phyloP scores from a whole-genome alignment of 2,113 vertebrate species.

The Sapayoa aenigma region DNA sequence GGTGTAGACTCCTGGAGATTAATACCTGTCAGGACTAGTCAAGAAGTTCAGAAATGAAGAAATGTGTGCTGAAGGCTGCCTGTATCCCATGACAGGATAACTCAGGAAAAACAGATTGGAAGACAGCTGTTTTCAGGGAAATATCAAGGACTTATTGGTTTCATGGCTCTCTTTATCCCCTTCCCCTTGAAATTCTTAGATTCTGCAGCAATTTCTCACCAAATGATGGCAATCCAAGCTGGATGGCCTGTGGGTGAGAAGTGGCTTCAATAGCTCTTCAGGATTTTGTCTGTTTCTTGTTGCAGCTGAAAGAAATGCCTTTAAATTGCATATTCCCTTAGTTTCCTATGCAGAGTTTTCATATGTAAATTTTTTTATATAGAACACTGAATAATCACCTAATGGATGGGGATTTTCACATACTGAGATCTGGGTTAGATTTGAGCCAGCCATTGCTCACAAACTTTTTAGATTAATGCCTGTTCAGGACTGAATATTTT shows the following conservation, averaged over 20 bases:
- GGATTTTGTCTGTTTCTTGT: background rate
- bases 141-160: background rate
- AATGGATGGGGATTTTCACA: background rate
- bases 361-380: fast-evolving
- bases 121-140: background rate
- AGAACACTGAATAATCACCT: background rate
- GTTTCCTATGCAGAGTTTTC: background rate
- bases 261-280: background rate
- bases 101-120: background rate
- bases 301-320: background rate
- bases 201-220: background rate
- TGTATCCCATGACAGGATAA: background rate
- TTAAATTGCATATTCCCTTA: background rate
- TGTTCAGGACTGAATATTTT: background rate
- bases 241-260: background rate
- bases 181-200: background rate
- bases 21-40: background rate
- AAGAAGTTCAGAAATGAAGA: background rate
- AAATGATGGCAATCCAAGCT: background rate
- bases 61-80: background rate
- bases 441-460: background rate
- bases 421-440: background rate
- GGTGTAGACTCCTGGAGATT: background rate
- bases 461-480: background rate
- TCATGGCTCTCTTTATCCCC: background rate